Evolutionary conservation across 2,113 vertebrate species (phyloP), one percentile per base, ranked within the genome.

Genomic region (Hystrix brachyura): DNA sequence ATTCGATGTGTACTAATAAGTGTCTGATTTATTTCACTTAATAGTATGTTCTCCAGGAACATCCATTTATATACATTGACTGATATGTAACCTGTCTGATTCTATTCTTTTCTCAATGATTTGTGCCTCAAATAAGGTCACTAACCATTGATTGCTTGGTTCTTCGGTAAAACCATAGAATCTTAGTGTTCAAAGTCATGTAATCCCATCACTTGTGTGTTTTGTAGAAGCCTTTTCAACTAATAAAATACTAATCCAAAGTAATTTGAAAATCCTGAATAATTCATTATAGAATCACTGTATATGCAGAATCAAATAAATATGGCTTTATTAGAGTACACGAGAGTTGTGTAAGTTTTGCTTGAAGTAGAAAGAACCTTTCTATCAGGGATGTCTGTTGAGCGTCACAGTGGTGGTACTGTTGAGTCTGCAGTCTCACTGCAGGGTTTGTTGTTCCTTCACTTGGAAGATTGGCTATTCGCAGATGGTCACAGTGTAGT

Each of bases 221-320:
- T 81, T 88, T 91, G 85, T 11, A 88, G 29, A 79, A 59, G 23
- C 3, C 2, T 10, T 72, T 82, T 87, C 9, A 71, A 10, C 38
- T 88, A 85, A 91, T 89, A 74, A 88, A 79, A 64, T 87, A 78
- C 23, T 59, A 95, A 59, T 76, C 46, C 38, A 84, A 96, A 91
- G 65, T 94, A 89, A 83, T 90, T 89, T 59, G 34, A 76, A 86
- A 60, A 84, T 71, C 32, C 23, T 92, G 19, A 78, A 55, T 95
- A 92, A 64, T 82, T 93, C 9, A 88, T 57, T 93, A 19, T 57
- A 6, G 67, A 81, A 92, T 21, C 21, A 84, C 57, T 23, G 43
- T 84, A 38, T 92, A 94, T 94, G 95, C 46, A 83, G 67, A 90
- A 48, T 59, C 51, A 76, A 38, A 62, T 84, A 84, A 87, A 74